A percentile compares a stretch with the other conserved stretches of the same genome.
These are phyloP conservation scores for Xanthorhoe spadicearia DNA, from an alignment of 2,888 invertebrate genomes.

Conservation along the genomic window DNA sequence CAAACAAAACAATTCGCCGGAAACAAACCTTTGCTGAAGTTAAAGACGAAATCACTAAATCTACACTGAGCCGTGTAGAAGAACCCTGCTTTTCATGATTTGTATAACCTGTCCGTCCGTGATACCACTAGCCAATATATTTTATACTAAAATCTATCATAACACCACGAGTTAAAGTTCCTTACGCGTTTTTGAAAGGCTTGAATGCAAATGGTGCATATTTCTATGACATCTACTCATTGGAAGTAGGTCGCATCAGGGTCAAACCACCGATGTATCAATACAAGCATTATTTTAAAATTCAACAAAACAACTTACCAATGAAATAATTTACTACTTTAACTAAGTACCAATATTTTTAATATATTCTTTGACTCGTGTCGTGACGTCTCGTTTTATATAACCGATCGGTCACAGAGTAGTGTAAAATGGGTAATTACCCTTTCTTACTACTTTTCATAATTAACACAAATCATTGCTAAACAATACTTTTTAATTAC, in stretches of 20 bases:
- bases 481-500: no score
- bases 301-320: conserved; percentile 15
- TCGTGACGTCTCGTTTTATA: not conserved
- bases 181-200: conserved; percentile 14
- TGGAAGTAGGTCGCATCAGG: conserved; percentile 36
- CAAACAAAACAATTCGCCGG: conserved; percentile 9
- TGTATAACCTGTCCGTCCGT: not conserved
- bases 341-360: not conserved
- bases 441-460: not conserved
- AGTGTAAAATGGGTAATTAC: not conserved
- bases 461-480: no score
- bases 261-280: conserved; percentile 29
- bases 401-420: not conserved
- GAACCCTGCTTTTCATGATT: not conserved
- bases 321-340: not conserved
- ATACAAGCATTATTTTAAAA: conserved; percentile 25
- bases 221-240: conserved; percentile 32
- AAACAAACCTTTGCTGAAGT: conserved; percentile 8
- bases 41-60: not conserved
- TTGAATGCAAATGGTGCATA: conserved; percentile 25
- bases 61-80: no score
- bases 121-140: conserved; percentile 1
- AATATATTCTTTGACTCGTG: not conserved
- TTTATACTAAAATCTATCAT: conserved; percentile 9
- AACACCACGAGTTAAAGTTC: conserved; percentile 14